phyloP scores from a whole-genome alignment of 53 echinoderm and acorn worm genomes.

The Echinarachnius parma region DNA sequence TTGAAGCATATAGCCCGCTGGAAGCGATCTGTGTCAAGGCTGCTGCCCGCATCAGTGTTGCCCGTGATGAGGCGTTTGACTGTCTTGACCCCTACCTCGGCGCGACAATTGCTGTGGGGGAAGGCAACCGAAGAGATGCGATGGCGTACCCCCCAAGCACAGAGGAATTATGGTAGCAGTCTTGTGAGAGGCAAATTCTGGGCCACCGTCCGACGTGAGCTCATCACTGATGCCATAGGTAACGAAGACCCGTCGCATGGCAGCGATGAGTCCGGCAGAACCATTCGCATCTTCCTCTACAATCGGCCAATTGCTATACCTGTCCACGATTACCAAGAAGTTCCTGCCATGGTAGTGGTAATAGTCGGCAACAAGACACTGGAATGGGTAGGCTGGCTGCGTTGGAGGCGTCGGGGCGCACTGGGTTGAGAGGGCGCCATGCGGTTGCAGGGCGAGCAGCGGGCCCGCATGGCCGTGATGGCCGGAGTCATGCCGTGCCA shows the following conservation, averaged over 20 bases:
- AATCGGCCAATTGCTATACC: conserved; percentile 33
- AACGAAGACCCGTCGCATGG: conserved; percentile 21
- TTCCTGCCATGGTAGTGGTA: conserved; percentile 32
- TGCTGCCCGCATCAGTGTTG: conserved; percentile 20
- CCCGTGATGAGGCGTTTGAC: conserved; percentile 19
- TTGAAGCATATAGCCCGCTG: conserved; percentile 33
- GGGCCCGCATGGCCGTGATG: conserved; percentile 3
- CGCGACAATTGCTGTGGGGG: too few species aligned
- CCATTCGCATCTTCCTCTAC: conserved; percentile 2
- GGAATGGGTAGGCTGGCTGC: conserved; percentile 18
- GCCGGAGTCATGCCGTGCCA: conserved; percentile 5
- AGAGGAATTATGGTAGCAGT: too few species aligned
- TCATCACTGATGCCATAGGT: too few species aligned
- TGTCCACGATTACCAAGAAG: conserved; percentile 21
- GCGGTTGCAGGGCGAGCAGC: conserved; percentile 30
- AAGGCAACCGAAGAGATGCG: too few species aligned
- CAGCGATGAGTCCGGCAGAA: conserved; percentile 23
- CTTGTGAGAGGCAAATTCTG: neutral
- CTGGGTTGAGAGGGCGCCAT: conserved; percentile 19
- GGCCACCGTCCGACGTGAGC: too few species aligned
- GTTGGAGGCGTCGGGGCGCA: neutral
- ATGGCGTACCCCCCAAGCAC: conserved; percentile 12
- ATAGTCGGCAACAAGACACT: conserved; percentile 28
- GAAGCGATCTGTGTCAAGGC: conserved; percentile 17
- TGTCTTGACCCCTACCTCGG: too few species aligned